Base-by-base conservation (phyloP, 2,888 invertebrate genomes). In the Pachymerium ferrugineum region DNA sequence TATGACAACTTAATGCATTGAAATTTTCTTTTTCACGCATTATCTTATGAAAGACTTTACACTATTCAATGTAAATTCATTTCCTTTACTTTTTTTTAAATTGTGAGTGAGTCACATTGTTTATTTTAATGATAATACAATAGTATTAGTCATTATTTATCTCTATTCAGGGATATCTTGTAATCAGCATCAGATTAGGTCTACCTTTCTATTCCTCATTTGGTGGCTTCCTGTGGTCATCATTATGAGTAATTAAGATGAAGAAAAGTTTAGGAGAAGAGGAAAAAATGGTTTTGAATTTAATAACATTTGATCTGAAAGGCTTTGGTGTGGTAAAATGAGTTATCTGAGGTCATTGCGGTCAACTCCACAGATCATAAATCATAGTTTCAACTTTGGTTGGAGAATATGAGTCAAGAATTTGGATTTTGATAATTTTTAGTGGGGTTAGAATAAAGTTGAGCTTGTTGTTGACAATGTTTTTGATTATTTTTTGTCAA, bases 141-240 rank as follows among this genome's bases (percentile, higher is more conserved):
- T 54, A 22, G 22, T 3, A 16, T 47, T 54, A 54, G 54, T 54
- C 54, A 47, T 47, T 54, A 25, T 54, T 54, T 25, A 54, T 54
- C 25, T 54, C 54, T 28, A 54, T 54, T 54, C 54, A 54, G 22
- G 54, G 54, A 54, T 54, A 54, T 54, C 54, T 54, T 25, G 25
- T 12, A 54, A 54, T 54, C 54, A 54, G 12, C 22, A 54, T 54
- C 54, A 54, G 54, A 54, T 54, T 54, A 54, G 14, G 25, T 54
- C 3, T 54, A 54, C 22, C 28, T 54, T 54, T 47, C 54, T 22
- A 19, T 54, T n/a, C 25, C 25, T 54, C 22, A 54, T 54, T 54
- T 54, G 54, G 54, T 38, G 25, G 54, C 25, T 25, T 54, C 25
- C 54, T 25, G 22, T 22, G 22, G 22, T 54, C 28, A 54, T 54